Base-by-base conservation (phyloP, 2,113 vertebrate genomes). In the Ellobius talpinus region DNA sequence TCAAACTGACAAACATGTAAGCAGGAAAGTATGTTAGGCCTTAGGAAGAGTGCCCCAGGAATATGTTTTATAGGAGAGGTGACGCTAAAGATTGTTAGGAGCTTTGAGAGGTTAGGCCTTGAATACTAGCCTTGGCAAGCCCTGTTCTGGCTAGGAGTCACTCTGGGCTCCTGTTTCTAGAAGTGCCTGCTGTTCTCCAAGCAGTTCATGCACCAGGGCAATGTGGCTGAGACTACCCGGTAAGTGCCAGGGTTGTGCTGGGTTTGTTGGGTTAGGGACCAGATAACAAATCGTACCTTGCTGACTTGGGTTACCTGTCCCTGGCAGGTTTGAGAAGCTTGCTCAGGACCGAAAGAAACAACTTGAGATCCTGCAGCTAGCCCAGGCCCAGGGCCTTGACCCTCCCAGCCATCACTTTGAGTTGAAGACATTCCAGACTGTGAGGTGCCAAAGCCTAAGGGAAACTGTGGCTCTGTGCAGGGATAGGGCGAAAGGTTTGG, bases 341-440 rank as follows among this genome's bases (percentile, higher is more conserved):
- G 99, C 99, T 7, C 99, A 99, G 70, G 98, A 98, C 39, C 99
- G 99, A 97, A 99, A 99, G 98, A 99, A 99, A 97, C 99, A 99
- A 89, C 97, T 99, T 97, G 99, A 99, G 91, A 99, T 99, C 63
- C 97, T 99, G 58, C 99, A 99, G 94, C 98, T 99, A 97, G 98
- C 99, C 45, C 99, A 99, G 98, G 99, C 98, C 0, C 98, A 99
- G 84, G 99, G 99, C 66, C 98, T 99, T 31, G 99, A 99, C 90
- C 99, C 99, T 96, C 99, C 99, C 42, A 99, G 98, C 95, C 99
- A 99, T 98, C 99, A 99, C 97, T 99, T 99, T 96, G 99, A 99
- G 97, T 98, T 99, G 98, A 99, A 98, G 97, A 99, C 99, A 0
- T 99, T 99, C 96, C 99, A 99, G 98, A 99, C 99, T 2, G 99